These are phyloP conservation scores for Boulengeromyrus knoepffleri DNA, from an alignment of 2,113 vertebrate genomes.

Conservation along the genomic window DNA sequence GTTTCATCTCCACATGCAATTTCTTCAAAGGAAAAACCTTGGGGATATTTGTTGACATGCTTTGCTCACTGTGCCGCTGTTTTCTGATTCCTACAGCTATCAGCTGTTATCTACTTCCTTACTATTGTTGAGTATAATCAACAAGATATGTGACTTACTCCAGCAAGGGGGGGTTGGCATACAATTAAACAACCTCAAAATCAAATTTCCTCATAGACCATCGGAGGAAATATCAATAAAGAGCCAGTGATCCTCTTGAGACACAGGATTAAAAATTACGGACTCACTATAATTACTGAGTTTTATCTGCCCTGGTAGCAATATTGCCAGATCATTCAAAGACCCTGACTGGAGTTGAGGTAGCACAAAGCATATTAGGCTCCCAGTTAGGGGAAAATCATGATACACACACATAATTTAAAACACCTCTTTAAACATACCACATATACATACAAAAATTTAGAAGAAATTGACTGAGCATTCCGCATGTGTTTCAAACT, in stretches of 20 bases:
- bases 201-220: neutral
- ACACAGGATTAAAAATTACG: constrained; percentile 14
- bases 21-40: neutral
- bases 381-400: neutral
- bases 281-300: neutral
- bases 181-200: constrained; percentile 6
- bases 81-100: neutral
- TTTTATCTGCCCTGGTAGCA: neutral
- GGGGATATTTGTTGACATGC: neutral
- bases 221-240: constrained; percentile 14
- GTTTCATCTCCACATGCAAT: neutral
- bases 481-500: neutral
- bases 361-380: neutral
- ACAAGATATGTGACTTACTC: neutral
- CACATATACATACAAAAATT: neutral
- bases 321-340: neutral
- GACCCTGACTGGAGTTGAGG: neutral
- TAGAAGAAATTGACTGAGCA: neutral
- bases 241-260: neutral
- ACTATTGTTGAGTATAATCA: neutral
- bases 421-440: neutral
- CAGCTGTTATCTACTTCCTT: neutral
- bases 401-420: neutral
- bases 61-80: neutral
- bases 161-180: neutral